Evolutionary conservation across 92 coral and sea anemone species (phyloP).

Genomic region (Porites cylindrica): DNA sequence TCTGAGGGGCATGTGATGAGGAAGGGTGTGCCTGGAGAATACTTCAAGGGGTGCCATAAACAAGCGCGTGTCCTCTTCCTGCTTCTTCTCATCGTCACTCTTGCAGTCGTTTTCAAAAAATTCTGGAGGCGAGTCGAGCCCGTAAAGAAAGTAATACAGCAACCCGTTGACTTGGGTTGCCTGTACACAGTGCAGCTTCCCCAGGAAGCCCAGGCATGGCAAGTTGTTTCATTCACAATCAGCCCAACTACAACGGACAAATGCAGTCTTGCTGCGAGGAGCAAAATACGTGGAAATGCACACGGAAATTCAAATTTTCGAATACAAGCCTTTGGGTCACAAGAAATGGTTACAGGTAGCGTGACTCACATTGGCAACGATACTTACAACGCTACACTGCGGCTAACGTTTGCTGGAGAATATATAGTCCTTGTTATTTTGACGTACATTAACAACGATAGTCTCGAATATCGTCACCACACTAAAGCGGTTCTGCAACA

Average conservation of each 20-base stretch:
- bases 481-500: conserved; percentile 80
- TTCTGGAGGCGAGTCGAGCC: conserved; percentile 48
- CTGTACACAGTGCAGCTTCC: conserved; percentile 81
- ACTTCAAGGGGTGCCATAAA: conserved; percentile 36
- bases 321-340: conserved; percentile 86
- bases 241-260: conserved; percentile 52
- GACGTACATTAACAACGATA: conserved; percentile 82
- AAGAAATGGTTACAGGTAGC: conserved; percentile 83
- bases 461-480: conserved; percentile 81
- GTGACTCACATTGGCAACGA: conserved; percentile 85
- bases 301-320: conserved; percentile 75
- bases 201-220: conserved; percentile 67
- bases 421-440: conserved; percentile 85
- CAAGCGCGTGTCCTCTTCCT: conserved; percentile 53
- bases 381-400: conserved; percentile 75
- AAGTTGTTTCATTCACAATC: conserved; percentile 65
- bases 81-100: conserved; percentile 35
- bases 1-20: conserved; percentile 47
- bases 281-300: conserved; percentile 3
- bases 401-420: conserved; percentile 81
- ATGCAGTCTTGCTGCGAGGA: conserved; percentile 2
- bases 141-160: conserved; percentile 25
- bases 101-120: conserved; percentile 48
- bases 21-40: conserved; percentile 39
- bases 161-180: conserved; percentile 78